Evolutionary conservation across 2,113 vertebrate genomes (phyloP).

Genomic region (Tragulus kanchil): DNA sequence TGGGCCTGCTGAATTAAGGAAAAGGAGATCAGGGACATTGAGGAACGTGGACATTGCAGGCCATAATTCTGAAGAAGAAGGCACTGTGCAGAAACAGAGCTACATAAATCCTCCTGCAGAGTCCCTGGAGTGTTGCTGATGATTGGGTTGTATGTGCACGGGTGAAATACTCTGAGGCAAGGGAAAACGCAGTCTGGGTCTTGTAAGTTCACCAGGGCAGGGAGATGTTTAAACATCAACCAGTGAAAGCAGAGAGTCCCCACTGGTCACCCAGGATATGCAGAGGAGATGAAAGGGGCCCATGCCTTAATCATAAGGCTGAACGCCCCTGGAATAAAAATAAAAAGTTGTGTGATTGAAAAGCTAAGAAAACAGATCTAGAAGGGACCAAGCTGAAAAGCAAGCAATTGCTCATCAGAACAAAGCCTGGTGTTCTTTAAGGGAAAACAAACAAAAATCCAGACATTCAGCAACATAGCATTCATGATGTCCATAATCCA

Average conservation of each 20-base stretch:
- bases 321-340: neutral
- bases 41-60: neutral
- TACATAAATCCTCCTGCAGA: neutral
- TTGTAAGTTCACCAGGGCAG: neutral
- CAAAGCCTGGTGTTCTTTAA: neutral
- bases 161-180: neutral
- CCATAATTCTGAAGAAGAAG: neutral
- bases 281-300: neutral
- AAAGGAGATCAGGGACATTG: neutral
- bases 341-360: neutral
- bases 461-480: neutral
- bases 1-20: neutral
- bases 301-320: neutral
- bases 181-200: neutral
- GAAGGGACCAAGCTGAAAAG: neutral
- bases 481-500: neutral
- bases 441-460: constrained; percentile 51
- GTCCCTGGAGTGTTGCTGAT: neutral
- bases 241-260: neutral
- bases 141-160: neutral
- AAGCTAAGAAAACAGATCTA: neutral
- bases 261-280: neutral
- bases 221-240: neutral
- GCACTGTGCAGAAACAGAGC: neutral
- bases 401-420: neutral